Evolutionary conservation across 2,113 vertebrate genomes (phyloP), one percentile per base, ranked within the genome.

Genomic region (Melanocharis versteri): DNA sequence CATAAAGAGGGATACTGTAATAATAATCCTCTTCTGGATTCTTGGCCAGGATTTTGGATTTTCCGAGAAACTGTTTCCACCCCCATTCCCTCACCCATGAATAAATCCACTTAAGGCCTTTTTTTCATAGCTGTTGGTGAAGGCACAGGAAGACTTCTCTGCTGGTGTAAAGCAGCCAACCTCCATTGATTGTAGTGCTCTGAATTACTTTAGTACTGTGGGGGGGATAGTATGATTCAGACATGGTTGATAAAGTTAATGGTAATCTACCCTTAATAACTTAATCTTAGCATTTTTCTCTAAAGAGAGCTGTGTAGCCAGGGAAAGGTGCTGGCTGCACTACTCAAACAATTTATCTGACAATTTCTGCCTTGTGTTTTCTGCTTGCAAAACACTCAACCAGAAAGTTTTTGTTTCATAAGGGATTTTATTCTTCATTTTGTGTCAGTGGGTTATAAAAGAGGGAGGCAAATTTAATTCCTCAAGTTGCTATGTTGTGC

Each of bases 31-130:
- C 61, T 79, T 93, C 88, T 89, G 80, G 64, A 95, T 95, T 48
- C 47, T 82, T 57, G 80, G 88, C 86, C 92, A 87, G 93, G 86
- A 81, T 95, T 96, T 96, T 53, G 77, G 90, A 81, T 90, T 96
- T 93, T 64, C 92, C 0, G 0, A 90, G 44, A 82, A 92, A 75
- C 51, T 45, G 37, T 78, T 91, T 92, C 92, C 88, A 76, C 61
- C 80, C 69, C 73, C 21, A 11, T 66, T 89, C 86, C 51, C 35
- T 94, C 60, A 60, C 47, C 54, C 69, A 51, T 87, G 80, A 92
- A 94, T 83, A 93, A 96, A 90, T 68, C 57, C 80, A 86, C 60
- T 93, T 90, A 62, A 68, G 40, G 66, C 4, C 4, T 54, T 91
- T 83, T 75, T 88, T 92, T 65, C 40, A 31, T 39, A 68, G 70